phyloP scores from a whole-genome alignment of 2,888 invertebrate genomes.

The Idaea dimidiata region DNA sequence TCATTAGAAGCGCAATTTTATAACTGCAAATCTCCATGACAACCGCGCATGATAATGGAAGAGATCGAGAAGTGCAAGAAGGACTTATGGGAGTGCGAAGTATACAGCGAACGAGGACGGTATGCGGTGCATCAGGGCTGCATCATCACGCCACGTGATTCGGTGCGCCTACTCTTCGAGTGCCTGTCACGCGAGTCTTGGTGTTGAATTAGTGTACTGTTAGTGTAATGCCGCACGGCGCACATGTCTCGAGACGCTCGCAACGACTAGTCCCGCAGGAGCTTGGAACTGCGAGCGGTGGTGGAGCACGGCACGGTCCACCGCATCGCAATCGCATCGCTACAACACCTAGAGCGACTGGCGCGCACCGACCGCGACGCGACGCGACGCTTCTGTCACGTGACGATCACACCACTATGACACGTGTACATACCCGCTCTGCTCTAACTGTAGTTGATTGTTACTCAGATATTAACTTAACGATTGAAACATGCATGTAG shows the following conservation, averaged over 20 bases:
- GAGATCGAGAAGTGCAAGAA: background rate
- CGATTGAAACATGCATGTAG: conserved; percentile 67
- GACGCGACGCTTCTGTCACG: conserved; percentile 60
- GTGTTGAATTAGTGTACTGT: conserved; percentile 77
- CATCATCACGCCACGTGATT: background rate
- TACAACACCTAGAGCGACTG: conserved; percentile 75
- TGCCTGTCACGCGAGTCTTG: conserved; percentile 71
- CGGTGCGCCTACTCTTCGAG: conserved; percentile 40
- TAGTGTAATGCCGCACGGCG: conserved; percentile 78
- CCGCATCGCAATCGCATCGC: conserved; percentile 51
- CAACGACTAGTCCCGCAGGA: conserved; percentile 63
- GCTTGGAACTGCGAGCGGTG: conserved; percentile 74
- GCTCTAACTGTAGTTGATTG: conserved; percentile 67
- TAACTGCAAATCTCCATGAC: background rate
- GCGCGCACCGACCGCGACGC: conserved; percentile 67
- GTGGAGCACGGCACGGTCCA: conserved; percentile 53
- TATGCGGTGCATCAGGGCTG: conserved; percentile 17
- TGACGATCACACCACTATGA: conserved; percentile 57
- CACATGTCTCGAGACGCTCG: conserved; percentile 65
- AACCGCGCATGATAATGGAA: background rate
- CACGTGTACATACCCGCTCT: conserved; percentile 73
- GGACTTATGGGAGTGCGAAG: background rate
- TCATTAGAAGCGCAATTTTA: background rate
- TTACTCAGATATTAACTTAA: conserved; percentile 37
- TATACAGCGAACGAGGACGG: conserved; percentile 28